Evolutionary conservation across 2,113 vertebrate genomes (phyloP).

Genomic region (Copsychus sechellarum): DNA sequence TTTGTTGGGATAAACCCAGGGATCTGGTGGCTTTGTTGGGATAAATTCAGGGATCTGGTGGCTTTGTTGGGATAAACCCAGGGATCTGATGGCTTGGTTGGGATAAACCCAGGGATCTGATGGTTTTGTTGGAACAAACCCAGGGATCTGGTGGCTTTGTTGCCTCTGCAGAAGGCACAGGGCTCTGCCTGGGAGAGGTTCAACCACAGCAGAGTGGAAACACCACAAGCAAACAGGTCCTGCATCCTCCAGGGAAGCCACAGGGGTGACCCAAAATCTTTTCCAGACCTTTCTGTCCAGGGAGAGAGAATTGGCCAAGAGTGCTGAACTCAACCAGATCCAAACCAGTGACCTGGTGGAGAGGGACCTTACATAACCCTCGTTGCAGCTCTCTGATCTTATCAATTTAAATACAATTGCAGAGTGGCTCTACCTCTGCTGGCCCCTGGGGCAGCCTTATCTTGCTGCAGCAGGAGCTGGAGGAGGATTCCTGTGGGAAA

Average conservation of each 20-base stretch:
- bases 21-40: too few species aligned
- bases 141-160: not conserved
- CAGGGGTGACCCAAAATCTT: not conserved
- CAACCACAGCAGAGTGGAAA: not conserved
- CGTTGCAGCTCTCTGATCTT: slow-evolving; percentile 31
- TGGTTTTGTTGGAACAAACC: too few species aligned
- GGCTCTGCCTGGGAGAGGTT: not conserved
- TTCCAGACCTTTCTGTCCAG: not conserved
- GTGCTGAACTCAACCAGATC: not conserved
- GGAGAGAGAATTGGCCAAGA: not conserved
- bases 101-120: too few species aligned
- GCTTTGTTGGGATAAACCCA: too few species aligned
- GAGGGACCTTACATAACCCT: slow-evolving; percentile 39
- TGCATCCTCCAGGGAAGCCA: not conserved
- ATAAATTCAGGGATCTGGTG: too few species aligned
- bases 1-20: too few species aligned
- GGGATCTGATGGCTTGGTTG: too few species aligned
- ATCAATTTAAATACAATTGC: slow-evolving; percentile 48
- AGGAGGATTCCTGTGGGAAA: slow-evolving; percentile 76
- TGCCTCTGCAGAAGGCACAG: not conserved
- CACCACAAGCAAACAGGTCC: not conserved
- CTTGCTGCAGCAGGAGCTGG: slow-evolving; percentile 78
- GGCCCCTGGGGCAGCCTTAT: slow-evolving; percentile 81
- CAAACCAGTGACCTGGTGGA: not conserved
- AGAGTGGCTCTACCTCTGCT: slow-evolving; percentile 24